Percentiles rank a stretch among this genome's conserved stretches.
Evolutionary conservation across 1,140 invertebrate species (phyloP).

Genomic region (Hormaphis cornu): DNA sequence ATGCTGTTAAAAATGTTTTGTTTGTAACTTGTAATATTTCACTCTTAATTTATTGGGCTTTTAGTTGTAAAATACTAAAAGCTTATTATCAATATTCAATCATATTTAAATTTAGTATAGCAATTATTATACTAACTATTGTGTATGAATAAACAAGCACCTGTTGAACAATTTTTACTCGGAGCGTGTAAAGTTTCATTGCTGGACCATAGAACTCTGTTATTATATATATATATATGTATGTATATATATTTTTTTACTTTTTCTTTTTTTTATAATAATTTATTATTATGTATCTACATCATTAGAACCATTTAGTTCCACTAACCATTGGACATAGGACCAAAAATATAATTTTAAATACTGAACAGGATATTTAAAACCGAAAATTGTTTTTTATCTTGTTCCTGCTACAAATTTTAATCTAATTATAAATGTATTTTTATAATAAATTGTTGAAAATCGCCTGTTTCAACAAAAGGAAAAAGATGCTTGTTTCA

Average conservation of each 20-base stretch:
- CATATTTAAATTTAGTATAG: constrained; percentile 15
- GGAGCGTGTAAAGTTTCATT: background rate
- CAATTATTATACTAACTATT: constrained; percentile 8
- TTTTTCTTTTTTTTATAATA: background rate
- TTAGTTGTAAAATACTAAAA: constrained; percentile 9
- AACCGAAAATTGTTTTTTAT: background rate
- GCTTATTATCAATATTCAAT: background rate
- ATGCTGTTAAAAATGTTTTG: constrained; percentile 8
- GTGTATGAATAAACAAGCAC: background rate
- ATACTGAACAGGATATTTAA: background rate
- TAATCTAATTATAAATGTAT: too few relatives aligned
- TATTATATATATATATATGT: too few relatives aligned
- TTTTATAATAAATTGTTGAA: too few relatives aligned
- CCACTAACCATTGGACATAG: background rate
- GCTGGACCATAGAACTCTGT: background rate
- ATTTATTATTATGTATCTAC: background rate
- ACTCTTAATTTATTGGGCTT: background rate
- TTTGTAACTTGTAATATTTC: constrained; percentile 1
- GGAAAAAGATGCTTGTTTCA: too few relatives aligned
- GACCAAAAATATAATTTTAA: constrained; percentile 12
- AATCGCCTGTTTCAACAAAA: too few relatives aligned
- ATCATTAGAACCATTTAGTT: background rate
- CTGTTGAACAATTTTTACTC: background rate
- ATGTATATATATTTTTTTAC: background rate
- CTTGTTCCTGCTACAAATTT: background rate